Evolutionary conservation across 2,888 invertebrate genomes (phyloP).

Genomic region (Drosophila falleni): DNA sequence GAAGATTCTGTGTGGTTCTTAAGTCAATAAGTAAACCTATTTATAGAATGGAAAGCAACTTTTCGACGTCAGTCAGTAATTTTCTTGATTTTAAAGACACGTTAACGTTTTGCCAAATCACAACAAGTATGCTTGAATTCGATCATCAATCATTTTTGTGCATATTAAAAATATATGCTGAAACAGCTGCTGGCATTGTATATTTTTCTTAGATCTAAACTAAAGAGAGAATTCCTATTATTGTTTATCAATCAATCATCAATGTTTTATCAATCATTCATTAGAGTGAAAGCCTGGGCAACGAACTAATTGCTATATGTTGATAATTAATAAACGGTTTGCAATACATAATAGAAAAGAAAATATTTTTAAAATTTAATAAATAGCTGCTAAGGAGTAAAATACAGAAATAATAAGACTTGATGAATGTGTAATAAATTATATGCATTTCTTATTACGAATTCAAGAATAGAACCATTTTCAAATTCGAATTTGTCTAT

Average conservation of each 20-base stretch:
- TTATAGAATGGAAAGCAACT: background rate
- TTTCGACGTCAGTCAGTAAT: no score
- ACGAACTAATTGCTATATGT: background rate
- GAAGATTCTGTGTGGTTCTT: background rate
- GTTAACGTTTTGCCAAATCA: conserved; percentile 14
- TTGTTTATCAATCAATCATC: conserved; percentile 51
- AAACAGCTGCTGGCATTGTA: conserved; percentile 19
- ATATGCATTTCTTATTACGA: no score
- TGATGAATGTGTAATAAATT: background rate
- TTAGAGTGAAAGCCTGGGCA: background rate
- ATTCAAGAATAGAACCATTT: no score
- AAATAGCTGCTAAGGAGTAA: background rate
- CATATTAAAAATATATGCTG: conserved; percentile 4
- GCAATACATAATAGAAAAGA: background rate
- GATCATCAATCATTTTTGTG: conserved; percentile 15
- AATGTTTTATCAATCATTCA: conserved; percentile 49
- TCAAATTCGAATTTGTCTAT: no score
- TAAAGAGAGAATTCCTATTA: background rate
- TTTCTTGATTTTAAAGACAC: conserved; percentile 1
- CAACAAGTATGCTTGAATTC: conserved; percentile 1
- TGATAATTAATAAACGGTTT: conserved; percentile 5
- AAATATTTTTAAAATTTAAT: background rate
- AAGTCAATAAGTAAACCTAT: conserved; percentile 3
- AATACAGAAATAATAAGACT: background rate
- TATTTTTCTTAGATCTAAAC: background rate